phyloP scores from a whole-genome alignment of 2,888 invertebrate genomes.

The Trichogramma dendrolimi region DNA sequence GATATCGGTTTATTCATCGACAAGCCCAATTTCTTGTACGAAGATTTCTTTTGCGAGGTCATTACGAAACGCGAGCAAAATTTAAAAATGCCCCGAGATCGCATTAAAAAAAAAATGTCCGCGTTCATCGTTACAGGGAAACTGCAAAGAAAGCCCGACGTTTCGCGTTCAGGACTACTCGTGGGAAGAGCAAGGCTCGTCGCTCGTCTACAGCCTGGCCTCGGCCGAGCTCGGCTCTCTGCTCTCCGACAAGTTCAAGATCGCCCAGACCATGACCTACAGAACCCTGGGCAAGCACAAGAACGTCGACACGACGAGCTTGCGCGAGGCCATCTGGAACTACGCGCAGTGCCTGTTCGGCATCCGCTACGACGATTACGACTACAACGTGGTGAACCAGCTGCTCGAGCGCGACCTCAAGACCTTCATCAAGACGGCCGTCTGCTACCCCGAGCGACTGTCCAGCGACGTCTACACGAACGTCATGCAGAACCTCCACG shows the following conservation, averaged over 20 bases:
- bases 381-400: constrained; percentile 81
- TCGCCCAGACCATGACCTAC: constrained; percentile 79
- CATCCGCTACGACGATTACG: constrained; percentile 83
- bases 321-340: constrained; percentile 83
- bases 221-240: constrained; percentile 70
- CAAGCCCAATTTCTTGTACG: constrained; percentile 71
- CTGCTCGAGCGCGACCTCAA: constrained; percentile 74
- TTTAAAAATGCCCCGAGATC: too few species aligned
- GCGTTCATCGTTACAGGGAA: constrained; percentile 36
- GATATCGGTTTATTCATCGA: constrained; percentile 69
- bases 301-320: constrained; percentile 81
- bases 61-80: background rate
- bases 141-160: constrained; percentile 56
- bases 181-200: constrained; percentile 88
- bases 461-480: constrained; percentile 74
- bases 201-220: constrained; percentile 76
- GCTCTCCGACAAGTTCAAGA: constrained; percentile 79
- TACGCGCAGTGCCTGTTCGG: constrained; percentile 85
- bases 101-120: too few species aligned
- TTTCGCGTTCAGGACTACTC: constrained; percentile 76
- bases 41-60: constrained; percentile 67
- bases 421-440: constrained; percentile 79
- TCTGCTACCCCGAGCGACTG: constrained; percentile 79
- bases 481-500: constrained; percentile 76
- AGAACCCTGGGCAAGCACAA: constrained; percentile 77